Conservation (phyloP, 2,797 vertebrate species). For the Mormyrops attenuatus region DNA sequence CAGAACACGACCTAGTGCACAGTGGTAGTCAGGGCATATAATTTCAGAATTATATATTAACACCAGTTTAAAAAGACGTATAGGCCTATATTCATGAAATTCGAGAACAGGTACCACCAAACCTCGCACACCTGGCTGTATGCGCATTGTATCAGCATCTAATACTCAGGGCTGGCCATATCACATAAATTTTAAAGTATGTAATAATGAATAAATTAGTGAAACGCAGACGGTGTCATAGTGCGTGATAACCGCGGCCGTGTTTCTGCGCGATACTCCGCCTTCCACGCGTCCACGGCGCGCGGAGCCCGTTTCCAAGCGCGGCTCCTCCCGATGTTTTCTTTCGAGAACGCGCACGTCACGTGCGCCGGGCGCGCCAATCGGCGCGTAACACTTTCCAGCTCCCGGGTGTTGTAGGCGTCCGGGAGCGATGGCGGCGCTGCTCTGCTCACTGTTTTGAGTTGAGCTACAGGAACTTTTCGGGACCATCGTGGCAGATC, state of each 20-base stretch:
- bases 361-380: slow-evolving; percentile 55
- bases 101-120: neutral
- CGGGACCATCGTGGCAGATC: neutral
- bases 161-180: neutral
- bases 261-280: neutral
- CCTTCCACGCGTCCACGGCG: neutral
- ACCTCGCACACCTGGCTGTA: neutral
- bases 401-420: slow-evolving; percentile 29
- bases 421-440: slow-evolving; percentile 43
- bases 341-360: slow-evolving; percentile 37
- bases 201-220: neutral
- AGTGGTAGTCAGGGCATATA: neutral
- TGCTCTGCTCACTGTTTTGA: slow-evolving; percentile 47
- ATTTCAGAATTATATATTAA: neutral
- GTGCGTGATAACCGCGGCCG: neutral
- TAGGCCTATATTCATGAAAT: neutral
- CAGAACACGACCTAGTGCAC: neutral
- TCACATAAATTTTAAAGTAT: neutral
- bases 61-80: neutral
- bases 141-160: neutral
- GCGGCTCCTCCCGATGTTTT: slow-evolving; percentile 48
- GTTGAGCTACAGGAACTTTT: slow-evolving; percentile 40
- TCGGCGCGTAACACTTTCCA: slow-evolving; percentile 31
- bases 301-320: slow-evolving; percentile 41
- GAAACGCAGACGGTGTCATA: neutral